A percentile compares a stretch with the other conserved stretches of the same genome.
These are phyloP conservation scores for Phataginus tetradactyla DNA, from an alignment of 2,797 vertebrate genomes.

Conservation along the genomic window DNA sequence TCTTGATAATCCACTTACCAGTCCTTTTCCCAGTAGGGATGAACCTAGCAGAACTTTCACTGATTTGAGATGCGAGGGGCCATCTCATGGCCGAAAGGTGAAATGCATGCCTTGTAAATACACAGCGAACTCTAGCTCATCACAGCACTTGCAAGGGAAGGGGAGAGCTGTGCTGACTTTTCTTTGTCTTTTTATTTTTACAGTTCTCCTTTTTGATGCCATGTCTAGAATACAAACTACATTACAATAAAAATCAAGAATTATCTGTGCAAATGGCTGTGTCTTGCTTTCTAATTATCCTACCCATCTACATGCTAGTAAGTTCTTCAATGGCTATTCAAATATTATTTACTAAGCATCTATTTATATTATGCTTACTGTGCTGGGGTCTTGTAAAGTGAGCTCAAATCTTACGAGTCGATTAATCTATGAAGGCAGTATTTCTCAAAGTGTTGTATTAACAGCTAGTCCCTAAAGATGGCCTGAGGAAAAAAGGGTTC, in stretches of 20 bases:
- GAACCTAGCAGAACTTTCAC: not conserved
- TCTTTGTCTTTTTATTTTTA: not conserved
- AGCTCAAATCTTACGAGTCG: not conserved
- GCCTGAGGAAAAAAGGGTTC: not conserved
- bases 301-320: not conserved
- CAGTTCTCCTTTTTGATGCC: not conserved
- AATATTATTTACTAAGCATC: not conserved
- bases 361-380: not conserved
- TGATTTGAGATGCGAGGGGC: not conserved
- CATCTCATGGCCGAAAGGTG: constrained; percentile 55
- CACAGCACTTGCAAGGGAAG: not conserved
- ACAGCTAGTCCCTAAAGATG: not conserved
- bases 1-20: not conserved
- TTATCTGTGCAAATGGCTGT: not conserved
- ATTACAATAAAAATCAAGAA: not conserved
- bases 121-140: not conserved
- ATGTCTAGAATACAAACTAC: not conserved
- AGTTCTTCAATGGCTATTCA: not conserved
- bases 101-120: not conserved
- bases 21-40: not conserved
- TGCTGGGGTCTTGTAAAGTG: not conserved
- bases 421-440: not conserved
- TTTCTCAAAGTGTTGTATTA: not conserved
- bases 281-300: not conserved
- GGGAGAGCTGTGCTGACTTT: not conserved